Conservation (phyloP, 2,797 vertebrate genomes). For the Helarctos malayanus region DNA sequence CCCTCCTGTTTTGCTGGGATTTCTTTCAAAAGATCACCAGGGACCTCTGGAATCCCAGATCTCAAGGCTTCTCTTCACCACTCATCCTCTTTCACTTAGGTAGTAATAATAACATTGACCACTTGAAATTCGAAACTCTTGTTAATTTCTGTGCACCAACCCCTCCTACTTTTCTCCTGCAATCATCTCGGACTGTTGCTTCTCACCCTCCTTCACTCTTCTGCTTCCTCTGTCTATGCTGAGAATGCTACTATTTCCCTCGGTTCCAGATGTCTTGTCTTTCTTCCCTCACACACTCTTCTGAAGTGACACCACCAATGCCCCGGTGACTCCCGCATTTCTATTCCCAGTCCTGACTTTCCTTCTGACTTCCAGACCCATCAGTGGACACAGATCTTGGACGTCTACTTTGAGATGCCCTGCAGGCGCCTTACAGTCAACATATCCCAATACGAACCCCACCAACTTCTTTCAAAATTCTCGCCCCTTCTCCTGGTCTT, state of each 20-base stretch:
- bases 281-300: background rate
- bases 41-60: background rate
- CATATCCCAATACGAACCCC: conserved; percentile 10
- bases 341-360: background rate
- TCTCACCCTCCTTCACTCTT: background rate
- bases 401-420: background rate
- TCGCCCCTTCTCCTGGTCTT: background rate
- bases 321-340: background rate
- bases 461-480: conserved; percentile 30
- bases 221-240: background rate
- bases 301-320: background rate
- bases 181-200: background rate
- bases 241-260: conserved; percentile 3
- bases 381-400: background rate
- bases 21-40: conserved; percentile 20
- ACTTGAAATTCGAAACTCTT: background rate
- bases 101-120: background rate
- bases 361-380: conserved; percentile 22
- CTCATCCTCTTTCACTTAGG: background rate
- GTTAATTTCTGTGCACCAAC: background rate
- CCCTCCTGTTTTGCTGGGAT: background rate
- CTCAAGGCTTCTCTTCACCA: background rate
- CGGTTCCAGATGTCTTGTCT: background rate
- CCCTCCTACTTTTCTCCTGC: background rate
- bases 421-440: background rate